phyloP scores from a whole-genome alignment of 2,888 invertebrate genomes.

The Dicyrtomina minuta region DNA sequence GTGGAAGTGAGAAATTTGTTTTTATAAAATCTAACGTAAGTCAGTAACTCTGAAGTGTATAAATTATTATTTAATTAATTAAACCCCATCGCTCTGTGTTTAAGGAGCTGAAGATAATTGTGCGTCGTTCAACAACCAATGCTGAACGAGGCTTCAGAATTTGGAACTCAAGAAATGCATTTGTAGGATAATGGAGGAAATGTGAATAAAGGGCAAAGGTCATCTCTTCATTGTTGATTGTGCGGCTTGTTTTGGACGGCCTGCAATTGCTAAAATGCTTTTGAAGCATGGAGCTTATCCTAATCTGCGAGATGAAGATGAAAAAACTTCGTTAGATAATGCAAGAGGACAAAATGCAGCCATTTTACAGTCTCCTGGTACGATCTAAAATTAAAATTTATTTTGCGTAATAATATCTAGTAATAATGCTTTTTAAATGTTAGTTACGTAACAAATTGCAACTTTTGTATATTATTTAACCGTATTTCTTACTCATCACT shows the following conservation, averaged over 20 bases:
- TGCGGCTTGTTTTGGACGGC: conserved; percentile 98
- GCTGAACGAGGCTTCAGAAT: conserved; percentile 98
- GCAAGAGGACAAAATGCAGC: conserved; percentile 92
- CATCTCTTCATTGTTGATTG: conserved; percentile 97
- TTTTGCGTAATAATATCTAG: too few relatives aligned
- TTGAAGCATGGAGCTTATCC: conserved; percentile 96
- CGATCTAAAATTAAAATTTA: too few relatives aligned
- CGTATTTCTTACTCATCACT: too few relatives aligned
- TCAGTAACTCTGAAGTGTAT: too few relatives aligned
- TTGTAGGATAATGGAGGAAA: conserved; percentile 96
- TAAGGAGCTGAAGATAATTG: conserved; percentile 91
- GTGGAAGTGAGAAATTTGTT: conserved; percentile 67
- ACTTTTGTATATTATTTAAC: neutral
- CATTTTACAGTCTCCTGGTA: conserved; percentile 81
- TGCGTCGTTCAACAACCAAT: conserved; percentile 97
- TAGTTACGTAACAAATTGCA: neutral
- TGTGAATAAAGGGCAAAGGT: conserved; percentile 93
- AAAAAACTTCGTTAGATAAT: conserved; percentile 97
- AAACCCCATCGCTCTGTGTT: neutral
- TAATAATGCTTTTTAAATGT: too few relatives aligned
- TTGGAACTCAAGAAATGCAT: conserved; percentile 98
- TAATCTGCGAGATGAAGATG: conserved; percentile 94
- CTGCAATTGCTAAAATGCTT: conserved; percentile 93
- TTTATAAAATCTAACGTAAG: neutral
- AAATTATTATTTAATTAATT: conserved; percentile 11